A percentile compares a stretch with the other conserved stretches of the same genome.
phyloP scores from a whole-genome alignment of 2,888 invertebrate species.

The Cynaeus angustus region DNA sequence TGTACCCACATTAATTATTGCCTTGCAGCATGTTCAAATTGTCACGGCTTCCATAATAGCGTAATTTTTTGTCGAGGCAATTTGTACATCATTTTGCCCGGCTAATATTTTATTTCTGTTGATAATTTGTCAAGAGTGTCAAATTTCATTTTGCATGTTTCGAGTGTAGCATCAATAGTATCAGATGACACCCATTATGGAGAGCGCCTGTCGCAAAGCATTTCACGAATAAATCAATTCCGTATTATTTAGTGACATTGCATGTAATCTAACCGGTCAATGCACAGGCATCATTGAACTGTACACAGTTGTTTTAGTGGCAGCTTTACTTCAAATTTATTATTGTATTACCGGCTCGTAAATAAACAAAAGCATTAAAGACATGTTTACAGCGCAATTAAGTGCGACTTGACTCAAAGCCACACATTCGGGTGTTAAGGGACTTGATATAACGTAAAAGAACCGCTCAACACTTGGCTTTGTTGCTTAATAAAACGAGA shows the following conservation, averaged over 20 bases:
- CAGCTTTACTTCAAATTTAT: slow-evolving; percentile 33
- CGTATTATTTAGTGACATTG: slow-evolving; percentile 48
- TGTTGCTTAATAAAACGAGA: slow-evolving; percentile 16
- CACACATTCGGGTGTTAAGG: slow-evolving; percentile 1
- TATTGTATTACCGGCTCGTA: slow-evolving; percentile 21
- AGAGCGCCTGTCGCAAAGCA: slow-evolving; percentile 46
- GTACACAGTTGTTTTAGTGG: slow-evolving; percentile 37
- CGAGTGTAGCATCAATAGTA: slow-evolving; percentile 52
- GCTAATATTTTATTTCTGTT: slow-evolving; percentile 44
- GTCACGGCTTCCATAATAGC: slow-evolving; percentile 11
- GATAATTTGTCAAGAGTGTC: slow-evolving; percentile 48
- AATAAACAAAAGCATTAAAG: slow-evolving; percentile 28
- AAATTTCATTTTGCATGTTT: slow-evolving; percentile 53
- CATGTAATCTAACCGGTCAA: slow-evolving; percentile 45
- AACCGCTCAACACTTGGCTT: slow-evolving; percentile 8
- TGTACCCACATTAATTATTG: neutral
- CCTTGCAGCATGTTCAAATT: slow-evolving; percentile 22
- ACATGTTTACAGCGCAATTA: slow-evolving; percentile 16
- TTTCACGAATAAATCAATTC: slow-evolving; percentile 51
- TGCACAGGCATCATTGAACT: slow-evolving; percentile 39
- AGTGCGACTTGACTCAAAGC: neutral
- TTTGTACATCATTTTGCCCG: slow-evolving; percentile 30
- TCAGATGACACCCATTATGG: slow-evolving; percentile 53
- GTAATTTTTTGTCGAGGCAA: slow-evolving; percentile 14
- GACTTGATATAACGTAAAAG: slow-evolving; percentile 3